A percentile compares a stretch with the other conserved stretches of the same genome.
These are phyloP conservation scores for Megalops cyprinoides DNA, from an alignment of 2,797 vertebrate species.

Conservation along the genomic window DNA sequence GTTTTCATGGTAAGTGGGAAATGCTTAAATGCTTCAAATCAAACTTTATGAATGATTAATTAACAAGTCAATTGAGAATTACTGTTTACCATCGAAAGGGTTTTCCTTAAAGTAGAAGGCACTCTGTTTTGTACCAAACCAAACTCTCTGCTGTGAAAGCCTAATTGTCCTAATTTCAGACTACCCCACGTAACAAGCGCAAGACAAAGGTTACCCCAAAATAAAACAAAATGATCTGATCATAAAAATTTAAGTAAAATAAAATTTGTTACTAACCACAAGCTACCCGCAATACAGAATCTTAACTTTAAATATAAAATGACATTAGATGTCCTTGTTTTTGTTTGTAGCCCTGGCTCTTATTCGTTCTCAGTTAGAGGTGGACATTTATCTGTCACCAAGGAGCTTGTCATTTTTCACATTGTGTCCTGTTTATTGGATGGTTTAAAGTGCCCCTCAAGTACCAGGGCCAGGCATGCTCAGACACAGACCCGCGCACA, in stretches of 20 bases:
- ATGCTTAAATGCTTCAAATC: conserved; percentile 2
- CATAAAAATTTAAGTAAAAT: too few species aligned
- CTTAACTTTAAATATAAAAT: too few species aligned
- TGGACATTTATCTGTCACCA: conserved; percentile 28
- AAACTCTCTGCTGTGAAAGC: neutral
- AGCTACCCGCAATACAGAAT: too few species aligned
- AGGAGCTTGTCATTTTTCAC: neutral
- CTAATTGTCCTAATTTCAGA: too few species aligned
- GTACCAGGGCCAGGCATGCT: conserved; percentile 22
- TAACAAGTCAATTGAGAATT: conserved; percentile 13
- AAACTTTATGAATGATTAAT: conserved; percentile 16
- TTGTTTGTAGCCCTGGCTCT: neutral
- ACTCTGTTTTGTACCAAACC: neutral
- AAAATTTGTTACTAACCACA: too few species aligned
- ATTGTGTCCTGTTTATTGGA: conserved; percentile 5
- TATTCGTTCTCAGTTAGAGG: neutral
- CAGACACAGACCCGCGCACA: conserved; percentile 19
- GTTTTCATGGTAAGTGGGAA: conserved; percentile 1
- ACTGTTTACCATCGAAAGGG: neutral
- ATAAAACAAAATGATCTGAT: too few species aligned
- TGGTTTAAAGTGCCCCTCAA: conserved; percentile 18
- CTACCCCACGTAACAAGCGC: too few species aligned
- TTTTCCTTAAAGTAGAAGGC: neutral
- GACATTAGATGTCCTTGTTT: neutral
- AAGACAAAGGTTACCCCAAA: too few species aligned